Evolutionary conservation across 2,888 invertebrate genomes (phyloP), one percentile per base, ranked within the genome.

Genomic region (Azorinus chamasolen): DNA sequence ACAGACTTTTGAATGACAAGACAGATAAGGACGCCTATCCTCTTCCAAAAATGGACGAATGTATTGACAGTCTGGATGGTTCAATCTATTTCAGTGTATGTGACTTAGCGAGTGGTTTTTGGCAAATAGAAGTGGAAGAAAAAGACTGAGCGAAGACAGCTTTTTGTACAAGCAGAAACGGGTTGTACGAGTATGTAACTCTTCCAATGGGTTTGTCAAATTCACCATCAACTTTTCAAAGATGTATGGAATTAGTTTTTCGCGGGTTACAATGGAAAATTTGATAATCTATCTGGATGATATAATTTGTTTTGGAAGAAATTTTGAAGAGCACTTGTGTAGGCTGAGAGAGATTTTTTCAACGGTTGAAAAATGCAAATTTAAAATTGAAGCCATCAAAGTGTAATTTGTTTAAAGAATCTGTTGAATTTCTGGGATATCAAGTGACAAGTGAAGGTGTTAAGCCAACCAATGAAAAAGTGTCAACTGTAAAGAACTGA

Each of bases 311-410:
- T 45, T 43, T 2, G 59, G 62, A 2, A 20, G 46, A 0, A 58
- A 25, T 16, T 14, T 72, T 12, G 57, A 66, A 6, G 66, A 72
- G 27, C 82, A 83, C 37, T 8, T 79, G 12, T 4, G 57, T 10
- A 20, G 59, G 14, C 20, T 84, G 27, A 41, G 55, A n/a, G 58
- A 75, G 45, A 71, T 79, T 20, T 63, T 84, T 14, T 2, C 2
- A 18, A 41, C n/a, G 66, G 43, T 39, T 83, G 12, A 14, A 25
- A 6, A 32, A 58, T 0, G 51, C 57, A 14, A 66, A 72, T 5
- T 58, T 81, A n/a, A 83, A 78, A 54, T 54, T 72, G 5, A 77
- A 77, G 61, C 76, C 61, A 27, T 54, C 53, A 10, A 77, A 72
- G 41, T 72, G 77, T 45, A 25, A 51, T n/a, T n/a, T n/a, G n/a